phyloP scores from a whole-genome alignment of 2,888 invertebrate genomes.

The Liodrosophila aerea region DNA sequence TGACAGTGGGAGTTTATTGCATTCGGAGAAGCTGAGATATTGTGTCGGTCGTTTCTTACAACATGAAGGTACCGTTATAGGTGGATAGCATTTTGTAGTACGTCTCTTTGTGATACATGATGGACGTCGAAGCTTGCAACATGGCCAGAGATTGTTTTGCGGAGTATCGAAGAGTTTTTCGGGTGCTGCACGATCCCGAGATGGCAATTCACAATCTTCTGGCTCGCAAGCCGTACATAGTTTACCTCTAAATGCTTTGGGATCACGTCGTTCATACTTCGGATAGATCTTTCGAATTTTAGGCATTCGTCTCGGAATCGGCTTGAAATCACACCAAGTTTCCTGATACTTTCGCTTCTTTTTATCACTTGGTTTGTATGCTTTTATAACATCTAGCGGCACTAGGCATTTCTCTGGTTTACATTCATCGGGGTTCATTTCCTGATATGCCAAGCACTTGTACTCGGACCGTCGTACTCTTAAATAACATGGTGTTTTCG shows the following conservation, averaged over 20 bases:
- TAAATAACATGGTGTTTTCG: conserved; percentile 17
- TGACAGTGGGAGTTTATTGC: conserved; percentile 11
- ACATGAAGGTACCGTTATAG: not conserved
- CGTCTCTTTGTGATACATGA: conserved; percentile 4
- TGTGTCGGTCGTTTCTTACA: conserved; percentile 34
- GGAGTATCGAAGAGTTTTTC: conserved; percentile 9
- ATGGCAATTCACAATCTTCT: not conserved
- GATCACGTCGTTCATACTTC: conserved; percentile 15
- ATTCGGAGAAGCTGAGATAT: conserved; percentile 52
- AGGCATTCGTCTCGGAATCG: not conserved
- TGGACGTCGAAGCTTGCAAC: conserved; percentile 29
- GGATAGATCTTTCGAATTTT: conserved; percentile 27
- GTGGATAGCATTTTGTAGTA: conserved; percentile 15
- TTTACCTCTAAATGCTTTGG: not conserved
- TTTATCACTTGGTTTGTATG: conserved; percentile 43
- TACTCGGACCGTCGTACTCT: conserved; percentile 18
- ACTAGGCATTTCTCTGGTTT: not conserved
- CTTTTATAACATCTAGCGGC: conserved; percentile 20
- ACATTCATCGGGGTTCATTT: conserved; percentile 13
- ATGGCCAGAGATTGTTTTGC: conserved; percentile 9
- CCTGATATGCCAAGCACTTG: conserved; percentile 11
- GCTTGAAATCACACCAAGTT: conserved; percentile 40
- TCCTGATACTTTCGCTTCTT: conserved; percentile 29
- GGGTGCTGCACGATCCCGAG: not conserved
- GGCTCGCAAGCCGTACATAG: conserved; percentile 9